Percentiles rank a stretch among this genome's conserved stretches.
Conservation (phyloP, 1,140 invertebrate species). For the Odontomachus brunneus region DNA sequence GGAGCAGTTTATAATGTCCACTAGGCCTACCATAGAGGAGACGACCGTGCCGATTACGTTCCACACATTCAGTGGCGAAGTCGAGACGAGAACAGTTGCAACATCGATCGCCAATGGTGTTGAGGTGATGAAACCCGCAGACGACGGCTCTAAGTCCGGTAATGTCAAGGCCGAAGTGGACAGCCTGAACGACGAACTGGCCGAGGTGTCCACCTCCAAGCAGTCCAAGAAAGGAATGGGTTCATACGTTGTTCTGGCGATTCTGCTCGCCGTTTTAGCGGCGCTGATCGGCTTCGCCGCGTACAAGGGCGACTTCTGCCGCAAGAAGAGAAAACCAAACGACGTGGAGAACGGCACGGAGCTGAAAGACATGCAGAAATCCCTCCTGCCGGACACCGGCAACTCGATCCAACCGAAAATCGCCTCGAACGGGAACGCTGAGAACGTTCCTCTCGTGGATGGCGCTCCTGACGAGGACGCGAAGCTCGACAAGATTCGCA, state of each 20-base stretch:
- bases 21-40: slow-evolving; percentile 34
- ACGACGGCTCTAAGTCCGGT: slow-evolving; percentile 36
- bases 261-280: slow-evolving; percentile 77
- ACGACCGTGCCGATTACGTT: not conserved
- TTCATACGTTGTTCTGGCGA: slow-evolving; percentile 81
- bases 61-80: not conserved
- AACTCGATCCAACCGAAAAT: slow-evolving; percentile 77
- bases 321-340: slow-evolving; percentile 77
- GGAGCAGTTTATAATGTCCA: slow-evolving; percentile 76
- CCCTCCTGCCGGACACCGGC: slow-evolving; percentile 75
- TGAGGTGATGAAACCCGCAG: not conserved
- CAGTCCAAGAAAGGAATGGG: slow-evolving; percentile 82
- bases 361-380: slow-evolving; percentile 82
- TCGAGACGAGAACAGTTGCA: not conserved
- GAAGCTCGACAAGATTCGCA: slow-evolving; percentile 36
- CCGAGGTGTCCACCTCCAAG: slow-evolving; percentile 73
- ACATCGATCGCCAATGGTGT: not conserved
- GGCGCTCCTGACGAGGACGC: slow-evolving; percentile 62
- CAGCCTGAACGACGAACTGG: slow-evolving; percentile 60
- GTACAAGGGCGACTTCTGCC: slow-evolving; percentile 83
- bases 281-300: slow-evolving; percentile 81
- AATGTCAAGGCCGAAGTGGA: slow-evolving; percentile 39
- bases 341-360: slow-evolving; percentile 83
- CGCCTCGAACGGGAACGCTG: slow-evolving; percentile 79
- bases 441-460: slow-evolving; percentile 80